phyloP scores from a whole-genome alignment of 2,888 invertebrate species.

The Netelia inedita region DNA sequence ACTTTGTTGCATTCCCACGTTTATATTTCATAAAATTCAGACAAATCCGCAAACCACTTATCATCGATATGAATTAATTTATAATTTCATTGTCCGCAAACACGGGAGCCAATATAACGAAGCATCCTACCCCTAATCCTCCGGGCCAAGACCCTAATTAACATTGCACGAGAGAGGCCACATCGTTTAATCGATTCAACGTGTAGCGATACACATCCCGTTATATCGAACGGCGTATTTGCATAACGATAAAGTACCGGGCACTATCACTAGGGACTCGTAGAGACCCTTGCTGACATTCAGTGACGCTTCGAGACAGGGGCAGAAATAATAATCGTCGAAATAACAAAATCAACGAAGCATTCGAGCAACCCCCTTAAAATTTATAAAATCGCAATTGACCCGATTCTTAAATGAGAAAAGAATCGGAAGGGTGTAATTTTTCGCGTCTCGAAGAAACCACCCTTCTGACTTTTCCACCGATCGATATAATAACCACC shows the following conservation, averaged over 20 bases:
- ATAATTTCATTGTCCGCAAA: no score
- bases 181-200: conserved; percentile 18
- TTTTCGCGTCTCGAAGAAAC: not conserved
- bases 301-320: not conserved
- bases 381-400: no score
- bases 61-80: no score
- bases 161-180: conserved; percentile 26
- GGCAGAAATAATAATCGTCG: not conserved
- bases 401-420: no score
- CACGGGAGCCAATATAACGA: no score
- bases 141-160: conserved; percentile 28
- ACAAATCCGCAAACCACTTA: no score
- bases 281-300: not conserved
- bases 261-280: not conserved
- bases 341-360: no score
- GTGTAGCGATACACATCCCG: not conserved
- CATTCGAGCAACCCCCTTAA: no score
- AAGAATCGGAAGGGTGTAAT: not conserved
- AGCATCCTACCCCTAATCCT: conserved; percentile 12
- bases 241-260: not conserved
- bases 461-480: not conserved
- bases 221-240: not conserved
- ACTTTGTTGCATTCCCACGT: not conserved
- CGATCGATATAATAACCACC: conserved; percentile 5
- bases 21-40: no score